Base-by-base conservation (phyloP, 1,140 invertebrate genomes). In the Leptonema lineaticorne region DNA sequence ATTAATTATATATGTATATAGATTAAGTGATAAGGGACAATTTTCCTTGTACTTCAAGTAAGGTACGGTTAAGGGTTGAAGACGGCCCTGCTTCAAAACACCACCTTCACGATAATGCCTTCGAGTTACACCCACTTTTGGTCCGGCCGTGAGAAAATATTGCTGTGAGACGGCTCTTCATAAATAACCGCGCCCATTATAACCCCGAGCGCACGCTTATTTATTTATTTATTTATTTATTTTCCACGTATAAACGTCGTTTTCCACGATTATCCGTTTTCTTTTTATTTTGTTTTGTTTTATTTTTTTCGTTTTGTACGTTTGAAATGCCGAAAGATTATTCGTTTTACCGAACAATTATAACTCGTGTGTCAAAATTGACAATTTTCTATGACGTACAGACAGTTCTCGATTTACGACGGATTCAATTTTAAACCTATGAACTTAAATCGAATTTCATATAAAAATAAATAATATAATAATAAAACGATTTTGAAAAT, bases 81-180 rank as follows among this genome's bases (percentile, higher is more conserved):
- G 18, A 18, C 41, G 62, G 62, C 62, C 41, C 62, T 64, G 62
- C 56, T 37, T 37, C 33, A 26, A 14, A 2, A 14, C 46, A 59
- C 57, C 56, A 67, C 46, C 57, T 45, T 67, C 65, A 67, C 65
- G 65, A 67, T 67, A 59, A 67, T 67, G 65, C 56, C 45, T 53
- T 60, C 24, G 37, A 67, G 65, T 59, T 59, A n/a, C 65, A 67
- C 65, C 65, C 65, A 67, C 65, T 67, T 67, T 46, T 67, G 65
- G 65, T 59, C 56, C 65, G 65, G 65, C 60, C 65, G 65, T 67
- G 65, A 67, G 65, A 67, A 67, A 67, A 67, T 67, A 56, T 41
- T 59, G 65, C 18, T 48, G 65, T 48, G 53, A 59, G 29, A 60
- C 57, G 56, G 65, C 57, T 67, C 56, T 67, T 67, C 65, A 67